These are phyloP conservation scores for Drosophila varians DNA, from an alignment of 1,140 invertebrate species.

Conservation along the genomic window DNA sequence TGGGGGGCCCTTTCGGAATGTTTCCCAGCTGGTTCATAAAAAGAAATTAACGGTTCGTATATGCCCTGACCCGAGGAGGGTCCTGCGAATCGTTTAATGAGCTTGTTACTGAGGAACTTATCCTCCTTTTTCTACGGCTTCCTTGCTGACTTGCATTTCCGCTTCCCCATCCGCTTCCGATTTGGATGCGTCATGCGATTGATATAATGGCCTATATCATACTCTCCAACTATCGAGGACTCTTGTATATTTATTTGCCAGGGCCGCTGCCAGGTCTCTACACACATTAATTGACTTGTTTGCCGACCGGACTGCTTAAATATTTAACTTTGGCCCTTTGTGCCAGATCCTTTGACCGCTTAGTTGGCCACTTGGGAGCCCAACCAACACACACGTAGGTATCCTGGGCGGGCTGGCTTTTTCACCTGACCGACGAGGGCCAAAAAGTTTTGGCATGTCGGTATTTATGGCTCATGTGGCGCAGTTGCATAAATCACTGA, in stretches of 20 bases:
- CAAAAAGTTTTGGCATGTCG: slow-evolving; percentile 78
- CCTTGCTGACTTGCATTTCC: slow-evolving; percentile 2
- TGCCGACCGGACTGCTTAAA: slow-evolving; percentile 66
- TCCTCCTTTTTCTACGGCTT: background rate
- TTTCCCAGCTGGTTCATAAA: slow-evolving; percentile 84
- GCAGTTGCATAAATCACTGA: slow-evolving; percentile 82
- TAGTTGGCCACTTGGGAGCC: slow-evolving; percentile 77
- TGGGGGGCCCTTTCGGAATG: slow-evolving; percentile 54
- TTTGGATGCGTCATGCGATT: slow-evolving; percentile 45
- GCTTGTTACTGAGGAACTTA: slow-evolving; percentile 58
- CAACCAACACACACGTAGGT: slow-evolving; percentile 9
- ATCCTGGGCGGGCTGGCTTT: slow-evolving; percentile 2
- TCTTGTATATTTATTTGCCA: slow-evolving; percentile 26
- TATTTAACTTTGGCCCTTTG: slow-evolving; percentile 76
- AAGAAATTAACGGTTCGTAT: slow-evolving; percentile 83
- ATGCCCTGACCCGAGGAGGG: slow-evolving; percentile 10
- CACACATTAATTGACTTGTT: slow-evolving; percentile 83
- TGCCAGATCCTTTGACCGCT: slow-evolving; percentile 70
- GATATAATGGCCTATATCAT: slow-evolving; percentile 39
- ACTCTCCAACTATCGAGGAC: slow-evolving; percentile 30
- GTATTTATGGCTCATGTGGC: slow-evolving; percentile 82
- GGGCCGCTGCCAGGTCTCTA: background rate
- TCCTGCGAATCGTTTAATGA: slow-evolving; percentile 80
- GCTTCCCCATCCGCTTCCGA: background rate
- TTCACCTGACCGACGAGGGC: slow-evolving; percentile 50